Evolutionary conservation across 2,797 vertebrate genomes (phyloP), one percentile per base, ranked within the genome.

Genomic region (Graptemys geographica): DNA sequence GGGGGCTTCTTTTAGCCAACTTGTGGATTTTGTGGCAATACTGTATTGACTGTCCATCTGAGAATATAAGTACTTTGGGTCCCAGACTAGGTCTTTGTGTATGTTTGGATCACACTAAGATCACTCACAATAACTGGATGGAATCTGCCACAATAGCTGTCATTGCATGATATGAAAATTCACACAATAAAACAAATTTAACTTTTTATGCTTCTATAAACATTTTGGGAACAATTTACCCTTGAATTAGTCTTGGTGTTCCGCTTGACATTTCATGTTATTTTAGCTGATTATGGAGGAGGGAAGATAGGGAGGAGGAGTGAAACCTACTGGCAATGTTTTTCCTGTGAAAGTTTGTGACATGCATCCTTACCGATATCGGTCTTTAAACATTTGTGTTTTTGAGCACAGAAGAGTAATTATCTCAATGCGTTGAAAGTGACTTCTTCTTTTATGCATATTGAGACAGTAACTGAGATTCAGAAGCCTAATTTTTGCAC

Each of bases 271-370:
- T 90, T 88, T 89, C 47, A 10, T 85, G 79, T 90, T 96, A 96
- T 96, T 96, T 96, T 94, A 94, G 81, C 47, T 83, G 80, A 41
- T 90, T 96, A 78, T 94, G 95, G 82, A 92, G 87, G 92, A 93
- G 47, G 65, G 33, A 82, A 83, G 76, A 83, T 84, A 57, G 49
- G 84, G 89, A 95, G 83, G 25, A 72, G 93, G 94, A 94, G 92
- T 90, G 72, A 96, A 96, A 96, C 62, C 81, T 96, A 93, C 92
- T 97, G 95, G 79, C 91, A 92, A 4, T 93, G 92, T 90, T 92
- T 92, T 90, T 94, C 81, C 85, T 93, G 18, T 88, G 90, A 93
- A 94, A 18, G 72, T 83, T 92, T 0, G 0, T 85, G 76, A 62
- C 59, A 33, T 33, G 18, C 84, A 82, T 87, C 86, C 83, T 96